phyloP scores from a whole-genome alignment of 1,140 invertebrate species.

The Dreissena polymorpha region DNA sequence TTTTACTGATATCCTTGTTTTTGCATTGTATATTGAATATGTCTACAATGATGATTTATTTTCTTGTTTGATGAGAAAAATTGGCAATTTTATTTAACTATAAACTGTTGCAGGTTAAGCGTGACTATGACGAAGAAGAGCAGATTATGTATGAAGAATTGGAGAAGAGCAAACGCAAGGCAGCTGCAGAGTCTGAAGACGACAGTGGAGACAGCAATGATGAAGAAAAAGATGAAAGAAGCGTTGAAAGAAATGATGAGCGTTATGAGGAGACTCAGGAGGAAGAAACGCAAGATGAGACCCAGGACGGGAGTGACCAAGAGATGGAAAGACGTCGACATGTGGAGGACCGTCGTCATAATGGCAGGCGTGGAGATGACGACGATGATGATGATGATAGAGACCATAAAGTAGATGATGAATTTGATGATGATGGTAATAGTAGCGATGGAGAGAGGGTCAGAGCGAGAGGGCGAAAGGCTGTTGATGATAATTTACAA shows the following conservation, averaged over 20 bases:
- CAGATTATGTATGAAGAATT: slow-evolving; percentile 56
- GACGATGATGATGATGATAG: slow-evolving; percentile 60
- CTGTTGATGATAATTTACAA: slow-evolving; percentile 64
- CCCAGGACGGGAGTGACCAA: slow-evolving; percentile 82
- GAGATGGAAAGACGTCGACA: slow-evolving; percentile 70
- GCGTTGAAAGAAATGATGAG: slow-evolving; percentile 64
- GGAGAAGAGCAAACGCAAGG: slow-evolving; percentile 60
- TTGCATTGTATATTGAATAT: too few species aligned
- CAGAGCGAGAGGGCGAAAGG: neutral
- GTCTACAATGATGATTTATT: too few species aligned
- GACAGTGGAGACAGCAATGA: slow-evolving; percentile 37
- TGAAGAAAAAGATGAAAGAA: slow-evolving; percentile 48
- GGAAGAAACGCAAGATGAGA: slow-evolving; percentile 62
- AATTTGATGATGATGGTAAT: slow-evolving; percentile 21
- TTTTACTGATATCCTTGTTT: too few species aligned
- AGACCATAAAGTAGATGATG: too few species aligned
- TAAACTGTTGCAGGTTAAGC: slow-evolving; percentile 46
- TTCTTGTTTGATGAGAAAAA: too few species aligned
- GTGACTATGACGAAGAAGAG: slow-evolving; percentile 67
- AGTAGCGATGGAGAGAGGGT: slow-evolving; percentile 10
- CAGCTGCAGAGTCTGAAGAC: slow-evolving; percentile 73
- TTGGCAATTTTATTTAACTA: too few species aligned
- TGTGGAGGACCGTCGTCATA: slow-evolving; percentile 57
- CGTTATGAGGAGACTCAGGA: slow-evolving; percentile 43
- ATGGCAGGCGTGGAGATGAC: slow-evolving; percentile 57